These are phyloP conservation scores for Octopus bimaculoides DNA, from an alignment of 1,140 invertebrate genomes.

Conservation along the genomic window DNA sequence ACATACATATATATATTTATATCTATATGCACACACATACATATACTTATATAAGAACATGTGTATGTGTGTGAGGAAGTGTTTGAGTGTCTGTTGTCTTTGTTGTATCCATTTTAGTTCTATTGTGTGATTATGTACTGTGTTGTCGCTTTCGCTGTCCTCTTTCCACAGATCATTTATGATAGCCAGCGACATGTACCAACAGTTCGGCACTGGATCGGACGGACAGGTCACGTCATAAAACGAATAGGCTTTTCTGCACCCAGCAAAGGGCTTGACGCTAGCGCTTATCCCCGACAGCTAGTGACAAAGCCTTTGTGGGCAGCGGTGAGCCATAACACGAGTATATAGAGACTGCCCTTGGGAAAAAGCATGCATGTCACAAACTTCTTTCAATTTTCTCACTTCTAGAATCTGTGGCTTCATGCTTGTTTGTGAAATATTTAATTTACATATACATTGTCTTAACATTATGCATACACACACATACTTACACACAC, in stretches of 20 bases:
- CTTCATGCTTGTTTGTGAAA: background rate
- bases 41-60: background rate
- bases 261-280: conserved; percentile 9
- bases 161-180: background rate
- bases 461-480: background rate
- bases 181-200: background rate
- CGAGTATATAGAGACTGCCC: background rate
- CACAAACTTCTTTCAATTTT: background rate
- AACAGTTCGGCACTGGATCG: background rate
- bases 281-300: background rate
- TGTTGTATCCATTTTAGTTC: background rate
- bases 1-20: background rate
- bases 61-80: background rate
- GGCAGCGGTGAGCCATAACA: conserved; percentile 5
- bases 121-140: background rate
- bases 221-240: background rate
- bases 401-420: background rate
- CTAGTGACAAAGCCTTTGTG: conserved; percentile 10
- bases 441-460: background rate
- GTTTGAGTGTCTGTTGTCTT: background rate
- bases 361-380: background rate
- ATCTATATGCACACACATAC: background rate
- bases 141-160: background rate
- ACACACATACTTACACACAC: background rate
- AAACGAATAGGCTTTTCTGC: background rate